Base-by-base conservation (phyloP, 2,113 vertebrate species). In the Cnemophilus loriae region DNA sequence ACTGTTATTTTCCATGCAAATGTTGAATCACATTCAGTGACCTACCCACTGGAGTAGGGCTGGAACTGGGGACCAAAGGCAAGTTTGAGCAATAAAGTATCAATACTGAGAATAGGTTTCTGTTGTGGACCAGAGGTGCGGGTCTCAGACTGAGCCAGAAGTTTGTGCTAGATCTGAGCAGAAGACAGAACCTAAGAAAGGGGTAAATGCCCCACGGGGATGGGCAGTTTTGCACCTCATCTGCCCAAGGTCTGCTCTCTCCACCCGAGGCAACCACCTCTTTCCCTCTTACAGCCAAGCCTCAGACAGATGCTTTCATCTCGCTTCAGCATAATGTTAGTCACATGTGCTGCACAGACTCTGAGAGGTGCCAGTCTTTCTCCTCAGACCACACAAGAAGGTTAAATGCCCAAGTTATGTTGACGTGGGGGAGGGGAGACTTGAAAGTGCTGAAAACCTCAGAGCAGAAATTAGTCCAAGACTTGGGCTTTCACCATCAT, bases 171-270 rank as follows among this genome's bases (percentile, higher is more conserved):
- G 20, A 16, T 4, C 20, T 74, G 39, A 88, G 27, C 22, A 56
- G 46, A 53, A 87, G 33, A 26, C 27, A 87, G 60, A 69, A 63
- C 5, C 7, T 39, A 32, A 55, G 16, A 68, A 68, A 89, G 11
- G 0, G 0, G 4, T 46, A 67, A 19, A 22, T 68, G 15, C 23
- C 10, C 23, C 22, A 68, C 17, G 4, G 16, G 9, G 13, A 26
- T 9, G 32, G 26, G 8, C 22, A 87, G 30, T 3, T n/a, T 10
- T 30, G 28, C 33, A 63, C 2, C 11, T 75, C 42, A 47, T 33
- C 26, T 93, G 20, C 23, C 22, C 57, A 46, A 71, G 10, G 12
- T 26, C 61, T 87, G 27, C 6, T 39, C 5, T 70, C 39, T 59
- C 52, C 18, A 42, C 32, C 10, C 18, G 39, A 21, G 5, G 10